A percentile compares a stretch with the other conserved stretches of the same genome.
phyloP scores from a whole-genome alignment of 1,140 invertebrate species.

The Leguminivora glycinivorella region DNA sequence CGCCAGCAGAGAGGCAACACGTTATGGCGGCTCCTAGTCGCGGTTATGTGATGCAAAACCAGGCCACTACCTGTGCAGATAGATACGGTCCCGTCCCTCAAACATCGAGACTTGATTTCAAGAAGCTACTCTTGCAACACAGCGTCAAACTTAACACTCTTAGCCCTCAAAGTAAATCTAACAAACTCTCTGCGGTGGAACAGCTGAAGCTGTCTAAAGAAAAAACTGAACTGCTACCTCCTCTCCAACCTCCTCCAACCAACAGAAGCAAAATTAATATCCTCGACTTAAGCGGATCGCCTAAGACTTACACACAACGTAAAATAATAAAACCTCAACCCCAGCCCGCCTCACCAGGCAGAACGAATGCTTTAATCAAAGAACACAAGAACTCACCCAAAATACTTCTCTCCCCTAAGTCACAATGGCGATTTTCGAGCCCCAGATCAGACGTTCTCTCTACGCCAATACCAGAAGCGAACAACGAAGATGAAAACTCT shows the following conservation, averaged over 20 bases:
- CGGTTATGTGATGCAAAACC: slow-evolving; percentile 71
- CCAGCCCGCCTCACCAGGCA: slow-evolving; percentile 77
- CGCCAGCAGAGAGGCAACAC: slow-evolving; percentile 70
- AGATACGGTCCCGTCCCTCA: slow-evolving; percentile 81
- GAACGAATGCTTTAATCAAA: slow-evolving; percentile 74
- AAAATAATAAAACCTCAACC: slow-evolving; percentile 79
- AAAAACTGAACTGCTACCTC: slow-evolving; percentile 63
- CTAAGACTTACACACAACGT: slow-evolving; percentile 82
- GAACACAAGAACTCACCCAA: slow-evolving; percentile 81
- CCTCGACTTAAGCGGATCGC: slow-evolving; percentile 83
- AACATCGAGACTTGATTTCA: slow-evolving; percentile 89
- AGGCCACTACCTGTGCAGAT: slow-evolving; percentile 79
- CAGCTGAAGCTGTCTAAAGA: slow-evolving; percentile 87
- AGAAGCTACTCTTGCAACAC: slow-evolving; percentile 87
- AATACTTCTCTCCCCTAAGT: slow-evolving; percentile 84
- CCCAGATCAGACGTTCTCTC: slow-evolving; percentile 89
- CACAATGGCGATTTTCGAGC: slow-evolving; percentile 85
- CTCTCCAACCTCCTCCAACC: slow-evolving; percentile 51
- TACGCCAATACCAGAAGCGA: slow-evolving; percentile 91
- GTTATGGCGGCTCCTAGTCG: slow-evolving; percentile 35
- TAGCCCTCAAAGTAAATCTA: slow-evolving; percentile 80
- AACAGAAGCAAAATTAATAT: slow-evolving; percentile 79
- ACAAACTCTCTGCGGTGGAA: slow-evolving; percentile 89
- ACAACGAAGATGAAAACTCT: slow-evolving; percentile 84
- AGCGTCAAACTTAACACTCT: slow-evolving; percentile 79